phyloP scores from a whole-genome alignment of 2,888 invertebrate species.

The Dasysyrphus tricinctus region DNA sequence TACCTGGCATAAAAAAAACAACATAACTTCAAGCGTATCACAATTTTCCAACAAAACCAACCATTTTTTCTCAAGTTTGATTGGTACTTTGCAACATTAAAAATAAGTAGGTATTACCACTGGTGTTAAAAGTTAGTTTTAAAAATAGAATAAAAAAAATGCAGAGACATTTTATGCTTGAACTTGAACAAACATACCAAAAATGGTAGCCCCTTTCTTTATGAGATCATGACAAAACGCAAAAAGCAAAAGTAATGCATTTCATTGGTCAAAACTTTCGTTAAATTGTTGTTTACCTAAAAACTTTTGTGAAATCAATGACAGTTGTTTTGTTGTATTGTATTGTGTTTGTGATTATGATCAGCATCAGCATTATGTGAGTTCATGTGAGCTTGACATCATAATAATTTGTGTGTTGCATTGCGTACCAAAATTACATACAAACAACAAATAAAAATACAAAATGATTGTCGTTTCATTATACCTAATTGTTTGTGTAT shows the following conservation, averaged over 20 bases:
- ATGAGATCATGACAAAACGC: constrained; percentile 27
- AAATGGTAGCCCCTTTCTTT: constrained; percentile 34
- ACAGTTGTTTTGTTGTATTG: constrained; percentile 1
- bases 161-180: background rate
- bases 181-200: constrained; percentile 21
- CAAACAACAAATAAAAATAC: constrained; percentile 8
- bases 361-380: background rate
- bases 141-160: constrained; percentile 8
- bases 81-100: constrained; percentile 2
- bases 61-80: background rate
- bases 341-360: too few species aligned
- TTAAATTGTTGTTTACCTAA: constrained; percentile 38
- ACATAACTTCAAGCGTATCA: background rate
- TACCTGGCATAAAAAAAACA: constrained; percentile 3
- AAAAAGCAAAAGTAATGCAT: constrained; percentile 29
- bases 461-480: constrained; percentile 40
- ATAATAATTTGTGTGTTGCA: constrained; percentile 42
- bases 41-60: background rate
- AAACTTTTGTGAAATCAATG: constrained; percentile 52
- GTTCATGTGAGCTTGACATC: constrained; percentile 67
- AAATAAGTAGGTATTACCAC: background rate
- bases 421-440: constrained; percentile 34
- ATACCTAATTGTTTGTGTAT: constrained; percentile 20
- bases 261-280: constrained; percentile 30
- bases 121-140: background rate